phyloP scores from a whole-genome alignment of 2,888 invertebrate genomes.

The Philereme vetulata region DNA sequence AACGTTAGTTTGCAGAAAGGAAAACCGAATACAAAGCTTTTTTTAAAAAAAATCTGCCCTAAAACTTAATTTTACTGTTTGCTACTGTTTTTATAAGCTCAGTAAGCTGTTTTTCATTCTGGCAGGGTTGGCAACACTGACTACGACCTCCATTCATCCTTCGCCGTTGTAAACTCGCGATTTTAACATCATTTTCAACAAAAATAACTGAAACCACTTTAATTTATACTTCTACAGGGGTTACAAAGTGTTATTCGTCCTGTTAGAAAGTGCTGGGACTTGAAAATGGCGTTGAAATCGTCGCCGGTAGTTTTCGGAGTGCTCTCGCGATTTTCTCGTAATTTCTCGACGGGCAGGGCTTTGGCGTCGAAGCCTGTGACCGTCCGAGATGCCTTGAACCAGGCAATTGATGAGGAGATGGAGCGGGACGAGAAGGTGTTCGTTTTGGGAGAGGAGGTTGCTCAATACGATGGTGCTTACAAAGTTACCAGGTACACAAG shows the following conservation, averaged over 20 bases:
- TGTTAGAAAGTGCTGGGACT: slow-evolving; percentile 46
- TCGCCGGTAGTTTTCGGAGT: slow-evolving; percentile 67
- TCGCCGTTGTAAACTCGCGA: slow-evolving; percentile 52
- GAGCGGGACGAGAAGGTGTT: slow-evolving; percentile 95
- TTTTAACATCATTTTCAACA: slow-evolving; percentile 63
- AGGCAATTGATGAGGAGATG: slow-evolving; percentile 98
- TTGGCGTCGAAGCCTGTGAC: slow-evolving; percentile 88
- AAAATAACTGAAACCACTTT: slow-evolving; percentile 44
- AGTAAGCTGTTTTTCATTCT: too few species aligned
- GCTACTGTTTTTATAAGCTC: too few species aligned
- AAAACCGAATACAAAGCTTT: too few species aligned
- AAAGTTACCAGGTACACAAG: slow-evolving; percentile 88
- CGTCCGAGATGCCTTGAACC: slow-evolving; percentile 97
- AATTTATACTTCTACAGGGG: slow-evolving; percentile 45
- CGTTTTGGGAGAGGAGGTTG: slow-evolving; percentile 98
- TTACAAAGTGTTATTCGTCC: slow-evolving; percentile 45
- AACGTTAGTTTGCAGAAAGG: too few species aligned
- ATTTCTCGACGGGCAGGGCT: slow-evolving; percentile 71
- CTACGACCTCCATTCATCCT: slow-evolving; percentile 82
- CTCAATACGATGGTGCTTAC: slow-evolving; percentile 99
- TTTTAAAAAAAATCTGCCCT: too few species aligned
- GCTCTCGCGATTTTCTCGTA: slow-evolving; percentile 62
- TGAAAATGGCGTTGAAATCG: slow-evolving; percentile 79
- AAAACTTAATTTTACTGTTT: too few species aligned
- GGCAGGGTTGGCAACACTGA: background rate